Conservation (phyloP, 1,140 invertebrate species). For the Eulimnadia texana region DNA sequence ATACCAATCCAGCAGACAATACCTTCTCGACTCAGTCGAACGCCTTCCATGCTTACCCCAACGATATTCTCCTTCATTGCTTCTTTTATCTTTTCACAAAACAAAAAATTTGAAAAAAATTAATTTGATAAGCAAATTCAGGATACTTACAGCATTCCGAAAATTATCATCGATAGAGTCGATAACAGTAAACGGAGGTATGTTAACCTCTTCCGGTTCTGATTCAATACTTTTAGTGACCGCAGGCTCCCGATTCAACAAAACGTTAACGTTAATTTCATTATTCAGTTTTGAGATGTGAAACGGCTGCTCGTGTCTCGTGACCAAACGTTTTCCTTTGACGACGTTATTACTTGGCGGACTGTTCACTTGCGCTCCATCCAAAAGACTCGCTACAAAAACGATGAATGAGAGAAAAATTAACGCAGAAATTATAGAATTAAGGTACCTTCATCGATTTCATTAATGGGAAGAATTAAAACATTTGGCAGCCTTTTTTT, state of each 20-base stretch:
- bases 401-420: too few species aligned
- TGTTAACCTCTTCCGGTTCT: background rate
- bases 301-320: background rate
- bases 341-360: background rate
- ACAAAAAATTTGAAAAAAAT: background rate
- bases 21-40: constrained; percentile 10
- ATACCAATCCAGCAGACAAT: constrained; percentile 12
- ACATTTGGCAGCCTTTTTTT: background rate
- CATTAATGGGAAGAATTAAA: constrained; percentile 6
- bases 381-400: too few species aligned
- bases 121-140: background rate
- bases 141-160: constrained; percentile 5
- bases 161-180: constrained; percentile 7
- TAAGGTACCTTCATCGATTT: background rate
- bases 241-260: constrained; percentile 4
- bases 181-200: constrained; percentile 5
- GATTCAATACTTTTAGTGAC: background rate
- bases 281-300: constrained; percentile 11
- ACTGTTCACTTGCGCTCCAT: background rate
- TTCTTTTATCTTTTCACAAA: constrained; percentile 3
- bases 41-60: constrained; percentile 10
- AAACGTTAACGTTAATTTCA: constrained; percentile 7
- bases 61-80: background rate
- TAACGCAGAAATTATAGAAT: background rate
- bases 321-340: background rate